Evolutionary conservation across 2,888 invertebrate genomes (phyloP).

Genomic region (Ypsolopha scabrella): DNA sequence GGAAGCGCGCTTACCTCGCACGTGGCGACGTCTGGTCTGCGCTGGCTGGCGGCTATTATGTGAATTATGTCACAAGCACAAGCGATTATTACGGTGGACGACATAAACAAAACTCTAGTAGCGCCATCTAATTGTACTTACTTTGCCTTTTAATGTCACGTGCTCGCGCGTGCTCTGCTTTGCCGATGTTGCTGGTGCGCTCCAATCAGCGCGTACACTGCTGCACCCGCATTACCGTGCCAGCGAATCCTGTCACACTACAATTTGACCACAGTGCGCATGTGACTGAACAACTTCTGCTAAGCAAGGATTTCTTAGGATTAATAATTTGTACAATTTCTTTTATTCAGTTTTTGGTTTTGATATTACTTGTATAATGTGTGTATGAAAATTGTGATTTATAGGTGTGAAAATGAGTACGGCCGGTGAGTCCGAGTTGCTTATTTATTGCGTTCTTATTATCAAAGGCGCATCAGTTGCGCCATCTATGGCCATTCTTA

Average conservation of each 20-base stretch:
- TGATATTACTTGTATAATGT: conserved; percentile 9
- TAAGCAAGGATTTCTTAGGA: too few relatives aligned
- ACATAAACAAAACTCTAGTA: not conserved
- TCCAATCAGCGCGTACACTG: conserved; percentile 29
- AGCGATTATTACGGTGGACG: not conserved
- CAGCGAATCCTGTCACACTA: conserved; percentile 37
- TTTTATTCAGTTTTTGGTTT: conserved; percentile 12
- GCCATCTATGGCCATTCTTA: conserved; percentile 11
- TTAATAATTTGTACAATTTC: too few relatives aligned
- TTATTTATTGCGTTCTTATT: conserved; percentile 10
- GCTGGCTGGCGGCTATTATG: too few relatives aligned
- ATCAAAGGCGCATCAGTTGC: conserved; percentile 11
- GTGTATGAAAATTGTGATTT: conserved; percentile 12
- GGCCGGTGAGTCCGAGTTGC: conserved; percentile 35
- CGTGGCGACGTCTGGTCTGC: too few relatives aligned
- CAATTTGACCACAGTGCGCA: conserved; percentile 38
- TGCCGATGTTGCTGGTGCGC: conserved; percentile 21
- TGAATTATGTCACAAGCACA: too few relatives aligned
- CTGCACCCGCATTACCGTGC: conserved; percentile 22
- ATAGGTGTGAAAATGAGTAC: conserved; percentile 33
- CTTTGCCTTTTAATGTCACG: conserved; percentile 31
- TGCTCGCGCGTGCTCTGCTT: conserved; percentile 29
- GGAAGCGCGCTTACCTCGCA: too few relatives aligned
- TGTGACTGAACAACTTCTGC: conserved; percentile 56
- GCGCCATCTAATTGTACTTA: conserved; percentile 34